phyloP scores from a whole-genome alignment of 2,888 invertebrate genomes.

The Drosophila kambysellisi region DNA sequence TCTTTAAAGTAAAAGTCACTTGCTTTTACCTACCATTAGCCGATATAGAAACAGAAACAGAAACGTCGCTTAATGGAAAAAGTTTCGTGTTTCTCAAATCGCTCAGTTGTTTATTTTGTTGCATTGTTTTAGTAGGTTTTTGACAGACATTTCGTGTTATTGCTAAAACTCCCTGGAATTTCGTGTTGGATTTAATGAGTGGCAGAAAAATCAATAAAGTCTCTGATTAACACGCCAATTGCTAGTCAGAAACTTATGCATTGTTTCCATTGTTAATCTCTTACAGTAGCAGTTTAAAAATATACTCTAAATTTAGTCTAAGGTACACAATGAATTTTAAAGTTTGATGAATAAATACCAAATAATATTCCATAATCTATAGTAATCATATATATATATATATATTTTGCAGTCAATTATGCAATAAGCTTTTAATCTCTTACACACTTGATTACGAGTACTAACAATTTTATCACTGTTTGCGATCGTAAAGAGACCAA shows the following conservation, averaged over 20 bases:
- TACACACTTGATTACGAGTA: constrained; percentile 14
- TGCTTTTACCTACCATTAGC: constrained; percentile 42
- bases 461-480: constrained; percentile 28
- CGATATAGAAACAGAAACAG: too few relatives aligned
- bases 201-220: constrained; percentile 64
- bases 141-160: constrained; percentile 68
- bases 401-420: neutral
- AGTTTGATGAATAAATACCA: neutral
- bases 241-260: constrained; percentile 26
- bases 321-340: neutral
- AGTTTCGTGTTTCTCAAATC: constrained; percentile 36
- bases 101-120: constrained; percentile 33
- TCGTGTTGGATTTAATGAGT: constrained; percentile 63
- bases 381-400: too few relatives aligned
- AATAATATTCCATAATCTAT: neutral
- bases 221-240: constrained; percentile 58
- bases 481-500: constrained; percentile 36
- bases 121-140: constrained; percentile 22
- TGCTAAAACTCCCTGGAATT: constrained; percentile 26
- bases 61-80: constrained; percentile 42
- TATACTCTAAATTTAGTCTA: neutral
- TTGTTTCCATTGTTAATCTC: constrained; percentile 16
- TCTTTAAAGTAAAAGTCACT: constrained; percentile 32
- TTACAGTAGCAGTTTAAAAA: neutral
- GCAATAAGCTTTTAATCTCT: neutral